A percentile compares a stretch with the other conserved stretches of the same genome.
These are phyloP conservation scores for Mechanitis mazaeus DNA, from an alignment of 2,888 invertebrate species.

Conservation along the genomic window DNA sequence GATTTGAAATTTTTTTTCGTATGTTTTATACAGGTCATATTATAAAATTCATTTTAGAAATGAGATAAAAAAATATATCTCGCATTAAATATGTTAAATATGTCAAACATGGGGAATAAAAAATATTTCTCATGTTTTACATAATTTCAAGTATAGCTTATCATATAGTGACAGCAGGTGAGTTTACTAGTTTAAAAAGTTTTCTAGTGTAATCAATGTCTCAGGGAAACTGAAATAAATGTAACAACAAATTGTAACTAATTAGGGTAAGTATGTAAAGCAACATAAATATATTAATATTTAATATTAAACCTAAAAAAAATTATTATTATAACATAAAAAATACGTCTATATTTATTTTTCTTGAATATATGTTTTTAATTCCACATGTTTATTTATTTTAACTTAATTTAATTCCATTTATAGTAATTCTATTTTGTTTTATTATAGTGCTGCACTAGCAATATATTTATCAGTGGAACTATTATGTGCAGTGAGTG, in stretches of 20 bases:
- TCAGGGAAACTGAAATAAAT: constrained; percentile 20
- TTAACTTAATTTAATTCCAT: neutral
- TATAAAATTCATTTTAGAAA: too few species aligned
- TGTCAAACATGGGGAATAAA: too few species aligned
- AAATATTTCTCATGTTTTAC: neutral
- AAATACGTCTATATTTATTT: too few species aligned
- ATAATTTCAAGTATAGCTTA: constrained; percentile 1
- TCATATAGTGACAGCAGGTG: constrained; percentile 15
- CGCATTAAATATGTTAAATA: too few species aligned
- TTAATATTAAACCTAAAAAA: too few species aligned
- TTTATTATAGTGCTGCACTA: constrained; percentile 3
- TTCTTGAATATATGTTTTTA: too few species aligned
- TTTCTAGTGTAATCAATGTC: constrained; percentile 17
- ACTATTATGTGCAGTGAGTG: constrained; percentile 4
- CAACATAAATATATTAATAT: too few species aligned
- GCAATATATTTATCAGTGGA: neutral
- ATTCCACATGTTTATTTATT: too few species aligned
- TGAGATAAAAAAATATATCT: too few species aligned
- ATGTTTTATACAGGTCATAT: too few species aligned
- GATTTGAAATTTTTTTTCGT: too few species aligned
- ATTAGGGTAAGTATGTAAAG: neutral
- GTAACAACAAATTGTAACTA: neutral
- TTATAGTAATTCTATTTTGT: neutral
- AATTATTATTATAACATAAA: too few species aligned
- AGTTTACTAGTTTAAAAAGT: constrained; percentile 8